A percentile compares a stretch with the other conserved stretches of the same genome.
phyloP scores from a whole-genome alignment of 2,113 vertebrate genomes.

The Hippoglossus stenolepis region DNA sequence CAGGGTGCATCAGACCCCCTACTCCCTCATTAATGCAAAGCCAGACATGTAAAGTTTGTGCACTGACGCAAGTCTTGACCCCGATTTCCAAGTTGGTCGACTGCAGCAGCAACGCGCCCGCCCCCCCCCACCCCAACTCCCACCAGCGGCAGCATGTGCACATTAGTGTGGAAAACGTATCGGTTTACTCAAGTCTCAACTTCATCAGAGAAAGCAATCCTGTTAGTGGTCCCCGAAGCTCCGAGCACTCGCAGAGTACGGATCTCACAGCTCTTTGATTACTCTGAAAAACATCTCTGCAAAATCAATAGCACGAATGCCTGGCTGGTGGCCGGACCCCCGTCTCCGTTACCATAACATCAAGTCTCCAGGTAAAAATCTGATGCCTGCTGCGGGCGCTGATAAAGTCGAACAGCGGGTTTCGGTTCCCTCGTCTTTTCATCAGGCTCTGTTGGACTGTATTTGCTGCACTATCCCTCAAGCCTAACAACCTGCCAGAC shows the following conservation, averaged over 20 bases:
- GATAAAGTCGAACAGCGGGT: conserved; percentile 58
- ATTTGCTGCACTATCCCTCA: conserved; percentile 29
- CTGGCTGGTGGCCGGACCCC: conserved; percentile 59
- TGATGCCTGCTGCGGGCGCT: conserved; percentile 61
- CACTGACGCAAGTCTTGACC: background rate
- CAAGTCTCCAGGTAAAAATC: conserved; percentile 65
- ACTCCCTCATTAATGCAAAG: too few relatives aligned
- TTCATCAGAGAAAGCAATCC: conserved; percentile 74
- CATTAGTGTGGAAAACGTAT: conserved; percentile 49
- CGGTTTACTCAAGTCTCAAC: conserved; percentile 66
- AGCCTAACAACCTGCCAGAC: conserved; percentile 3
- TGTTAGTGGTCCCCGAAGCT: conserved; percentile 73
- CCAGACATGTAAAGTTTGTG: conserved; percentile 6
- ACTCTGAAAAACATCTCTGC: conserved; percentile 77
- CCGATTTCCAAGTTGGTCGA: conserved; percentile 9
- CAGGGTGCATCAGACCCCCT: too few relatives aligned
- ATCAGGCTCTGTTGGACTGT: conserved; percentile 48
- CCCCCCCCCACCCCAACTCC: background rate
- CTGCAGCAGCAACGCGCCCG: background rate
- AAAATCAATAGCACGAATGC: conserved; percentile 75
- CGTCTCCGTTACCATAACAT: conserved; percentile 71
- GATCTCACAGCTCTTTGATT: conserved; percentile 80
- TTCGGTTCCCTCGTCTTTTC: conserved; percentile 60
- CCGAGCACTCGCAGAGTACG: conserved; percentile 57
- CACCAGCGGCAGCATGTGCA: conserved; percentile 33